These are phyloP conservation scores for Flexamia atlantica DNA, from an alignment of 2,888 invertebrate genomes.

Conservation along the genomic window DNA sequence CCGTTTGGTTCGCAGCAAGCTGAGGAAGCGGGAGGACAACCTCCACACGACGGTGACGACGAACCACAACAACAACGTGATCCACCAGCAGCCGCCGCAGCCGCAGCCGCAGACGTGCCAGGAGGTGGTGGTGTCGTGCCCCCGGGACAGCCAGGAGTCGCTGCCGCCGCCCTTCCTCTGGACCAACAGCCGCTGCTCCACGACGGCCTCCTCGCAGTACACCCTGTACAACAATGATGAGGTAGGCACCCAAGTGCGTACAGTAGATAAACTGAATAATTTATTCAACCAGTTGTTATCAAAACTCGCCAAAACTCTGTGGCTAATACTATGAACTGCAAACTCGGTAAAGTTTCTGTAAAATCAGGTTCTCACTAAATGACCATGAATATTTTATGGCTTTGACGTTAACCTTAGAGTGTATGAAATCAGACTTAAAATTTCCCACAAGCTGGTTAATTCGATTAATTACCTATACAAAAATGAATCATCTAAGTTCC, in stretches of 20 bases:
- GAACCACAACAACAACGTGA: conserved; percentile 73
- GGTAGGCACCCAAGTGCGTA: conserved; percentile 79
- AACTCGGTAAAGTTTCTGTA: no score
- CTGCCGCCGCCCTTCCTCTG: conserved; percentile 80
- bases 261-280: no score
- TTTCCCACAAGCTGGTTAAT: no score
- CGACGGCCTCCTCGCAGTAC: conserved; percentile 84
- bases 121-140: conserved; percentile 42
- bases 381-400: no score
- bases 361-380: no score
- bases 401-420: no score
- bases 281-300: no score
- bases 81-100: conserved; percentile 62
- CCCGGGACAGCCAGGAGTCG: conserved; percentile 41
- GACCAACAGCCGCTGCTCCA: conserved; percentile 85
- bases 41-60: conserved; percentile 70
- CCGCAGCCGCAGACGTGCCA: conserved; percentile 56
- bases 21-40: conserved; percentile 89
- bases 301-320: no score
- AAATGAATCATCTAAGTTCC: no score
- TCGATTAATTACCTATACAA: no score
- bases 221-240: conserved; percentile 87
- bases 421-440: no score
- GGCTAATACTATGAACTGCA: no score
- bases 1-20: conserved; percentile 94